These are phyloP conservation scores for Aurelia aurita DNA, from an alignment of 30 jellyfish, hydroid and myxozoan genomes.

Conservation along the genomic window DNA sequence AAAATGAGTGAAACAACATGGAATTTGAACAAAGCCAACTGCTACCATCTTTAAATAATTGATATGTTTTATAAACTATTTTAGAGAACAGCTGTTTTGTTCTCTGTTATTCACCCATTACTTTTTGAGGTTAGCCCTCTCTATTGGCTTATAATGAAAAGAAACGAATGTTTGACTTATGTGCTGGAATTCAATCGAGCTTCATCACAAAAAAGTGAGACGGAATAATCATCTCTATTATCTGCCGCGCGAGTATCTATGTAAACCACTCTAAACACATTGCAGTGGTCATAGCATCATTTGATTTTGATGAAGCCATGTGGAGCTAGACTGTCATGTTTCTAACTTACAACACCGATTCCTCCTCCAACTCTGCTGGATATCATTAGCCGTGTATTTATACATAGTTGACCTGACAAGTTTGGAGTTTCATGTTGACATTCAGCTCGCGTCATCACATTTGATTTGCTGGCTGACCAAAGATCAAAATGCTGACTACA, in stretches of 20 bases:
- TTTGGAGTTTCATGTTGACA: too few species aligned
- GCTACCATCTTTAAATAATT: conserved; percentile 13
- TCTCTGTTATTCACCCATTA: conserved; percentile 63
- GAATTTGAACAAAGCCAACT: too few species aligned
- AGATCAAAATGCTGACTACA: neutral
- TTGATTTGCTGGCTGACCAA: conserved; percentile 11
- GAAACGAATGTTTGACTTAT: conserved; percentile 48
- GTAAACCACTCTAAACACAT: conserved; percentile 16
- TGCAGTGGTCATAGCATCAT: conserved; percentile 33
- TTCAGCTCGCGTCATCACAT: neutral
- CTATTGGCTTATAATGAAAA: conserved; percentile 64
- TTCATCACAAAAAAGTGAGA: conserved; percentile 14
- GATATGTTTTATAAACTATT: conserved; percentile 9
- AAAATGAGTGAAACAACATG: neutral
- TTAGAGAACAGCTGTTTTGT: conserved; percentile 53
- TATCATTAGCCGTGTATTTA: neutral
- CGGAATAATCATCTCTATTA: conserved; percentile 1
- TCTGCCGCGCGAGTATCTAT: conserved; percentile 38
- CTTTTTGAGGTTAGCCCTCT: conserved; percentile 78
- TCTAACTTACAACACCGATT: neutral
- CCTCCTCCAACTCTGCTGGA: conserved; percentile 8
- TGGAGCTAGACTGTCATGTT: conserved; percentile 38
- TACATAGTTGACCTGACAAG: too few species aligned
- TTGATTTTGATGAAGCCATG: conserved; percentile 23
- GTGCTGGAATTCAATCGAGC: conserved; percentile 30